phyloP scores from a whole-genome alignment of 2,888 invertebrate species.

The Caradrina kadenii region DNA sequence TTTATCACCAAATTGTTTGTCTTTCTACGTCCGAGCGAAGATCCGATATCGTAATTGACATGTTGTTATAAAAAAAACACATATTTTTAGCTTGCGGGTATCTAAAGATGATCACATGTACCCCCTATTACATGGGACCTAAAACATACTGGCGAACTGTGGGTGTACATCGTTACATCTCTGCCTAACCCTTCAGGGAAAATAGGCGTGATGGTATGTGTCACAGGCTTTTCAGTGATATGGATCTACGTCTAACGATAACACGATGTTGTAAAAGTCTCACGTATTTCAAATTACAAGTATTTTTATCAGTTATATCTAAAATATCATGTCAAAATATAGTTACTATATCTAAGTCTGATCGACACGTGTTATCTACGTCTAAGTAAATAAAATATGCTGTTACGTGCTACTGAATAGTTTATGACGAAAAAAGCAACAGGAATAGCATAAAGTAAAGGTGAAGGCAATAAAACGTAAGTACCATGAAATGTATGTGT shows the following conservation, averaged over 20 bases:
- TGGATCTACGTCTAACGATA: constrained; percentile 2
- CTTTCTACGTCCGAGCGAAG: background rate
- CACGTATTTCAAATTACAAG: constrained; percentile 15
- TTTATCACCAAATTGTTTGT: no score
- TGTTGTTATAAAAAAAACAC: background rate
- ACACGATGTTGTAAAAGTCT: background rate
- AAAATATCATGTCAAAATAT: constrained; percentile 24
- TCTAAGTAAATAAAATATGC: constrained; percentile 42
- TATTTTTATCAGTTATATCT: constrained; percentile 28
- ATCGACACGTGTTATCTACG: constrained; percentile 30
- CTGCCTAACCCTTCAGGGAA: no score
- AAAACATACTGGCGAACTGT: no score
- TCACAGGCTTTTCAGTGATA: background rate
- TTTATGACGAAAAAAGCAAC: constrained; percentile 24
- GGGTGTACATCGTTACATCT: no score
- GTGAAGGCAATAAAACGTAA: constrained; percentile 39
- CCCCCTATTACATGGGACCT: no score
- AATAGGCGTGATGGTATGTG: no score
- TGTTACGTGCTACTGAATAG: constrained; percentile 39
- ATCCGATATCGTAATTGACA: background rate
- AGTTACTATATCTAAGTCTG: constrained; percentile 26
- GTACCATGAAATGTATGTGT: constrained; percentile 1
- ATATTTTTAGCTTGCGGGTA: no score
- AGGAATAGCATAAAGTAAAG: constrained; percentile 36
- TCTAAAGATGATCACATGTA: no score